Conservation (phyloP, 2,113 vertebrate genomes). For the Sylvietta virens region DNA sequence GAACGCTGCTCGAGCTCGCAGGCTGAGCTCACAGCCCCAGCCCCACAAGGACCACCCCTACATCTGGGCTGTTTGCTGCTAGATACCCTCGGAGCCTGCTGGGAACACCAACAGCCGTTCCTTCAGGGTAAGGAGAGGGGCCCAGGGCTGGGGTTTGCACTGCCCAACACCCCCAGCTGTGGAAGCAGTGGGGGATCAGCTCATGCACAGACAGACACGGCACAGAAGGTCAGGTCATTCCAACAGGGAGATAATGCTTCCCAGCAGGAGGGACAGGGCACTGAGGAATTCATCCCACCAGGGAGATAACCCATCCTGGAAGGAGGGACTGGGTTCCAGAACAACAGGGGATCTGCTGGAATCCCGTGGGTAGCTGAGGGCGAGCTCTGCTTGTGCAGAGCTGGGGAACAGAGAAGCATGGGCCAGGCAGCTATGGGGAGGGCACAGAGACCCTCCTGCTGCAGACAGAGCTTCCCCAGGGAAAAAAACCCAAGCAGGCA, state of each 20-base stretch:
- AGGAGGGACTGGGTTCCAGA: not conserved
- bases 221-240: not conserved
- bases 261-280: not conserved
- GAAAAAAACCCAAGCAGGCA: not conserved
- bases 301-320: not conserved
- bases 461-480: not conserved
- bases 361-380: rapidly evolving
- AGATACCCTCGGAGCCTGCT: not conserved
- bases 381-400: not conserved
- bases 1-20: rapidly evolving
- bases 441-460: not conserved
- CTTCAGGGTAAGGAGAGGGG: not conserved
- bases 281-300: not conserved
- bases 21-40: not conserved
- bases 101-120: rapidly evolving
- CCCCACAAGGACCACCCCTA: not conserved
- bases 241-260: rapidly evolving
- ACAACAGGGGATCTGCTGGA: not conserved
- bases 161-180: not conserved
- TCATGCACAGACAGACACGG: not conserved
- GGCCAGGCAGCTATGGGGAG: rapidly evolving
- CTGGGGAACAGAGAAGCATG: not conserved
- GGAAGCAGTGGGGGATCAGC: not conserved
- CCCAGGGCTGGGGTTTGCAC: not conserved
- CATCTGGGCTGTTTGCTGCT: not conserved